Evolutionary conservation across 2,888 invertebrate species (phyloP).

Genomic region (Pseudococcus longispinus): DNA sequence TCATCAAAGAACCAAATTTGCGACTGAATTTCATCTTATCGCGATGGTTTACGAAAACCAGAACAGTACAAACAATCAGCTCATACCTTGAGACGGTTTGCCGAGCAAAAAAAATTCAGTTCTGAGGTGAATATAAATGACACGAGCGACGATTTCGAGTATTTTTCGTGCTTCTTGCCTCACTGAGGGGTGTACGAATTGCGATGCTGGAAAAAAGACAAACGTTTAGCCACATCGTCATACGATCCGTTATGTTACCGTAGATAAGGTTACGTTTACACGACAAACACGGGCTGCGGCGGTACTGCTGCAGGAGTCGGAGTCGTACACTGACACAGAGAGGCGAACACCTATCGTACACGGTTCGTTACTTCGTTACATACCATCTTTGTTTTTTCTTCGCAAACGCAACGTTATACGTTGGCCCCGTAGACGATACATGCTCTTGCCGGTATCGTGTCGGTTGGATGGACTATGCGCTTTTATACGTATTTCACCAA

Average conservation of each 20-base stretch:
- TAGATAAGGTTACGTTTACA: conserved; percentile 41
- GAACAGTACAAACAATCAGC: not conserved
- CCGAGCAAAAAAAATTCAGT: conserved; percentile 2
- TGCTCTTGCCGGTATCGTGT: not conserved
- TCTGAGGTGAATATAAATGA: conserved; percentile 12
- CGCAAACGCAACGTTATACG: not conserved
- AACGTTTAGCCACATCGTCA: conserved; percentile 30
- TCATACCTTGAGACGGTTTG: not conserved
- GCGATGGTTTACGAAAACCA: not conserved
- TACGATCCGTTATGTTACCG: conserved; percentile 25
- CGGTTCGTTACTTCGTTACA: conserved; percentile 44
- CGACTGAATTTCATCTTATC: too few relatives aligned
- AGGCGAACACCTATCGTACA: conserved; percentile 3
- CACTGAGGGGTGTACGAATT: not conserved
- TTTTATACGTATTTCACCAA: not conserved
- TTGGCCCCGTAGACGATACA: too few relatives aligned
- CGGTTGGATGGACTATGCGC: not conserved
- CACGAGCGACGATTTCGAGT: not conserved
- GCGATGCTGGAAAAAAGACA: not conserved
- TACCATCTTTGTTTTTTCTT: conserved; percentile 42
- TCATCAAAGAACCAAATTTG: too few relatives aligned
- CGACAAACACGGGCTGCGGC: not conserved
- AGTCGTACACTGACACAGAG: too few relatives aligned
- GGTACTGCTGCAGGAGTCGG: not conserved
- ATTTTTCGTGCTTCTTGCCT: not conserved